A percentile compares a stretch with the other conserved stretches of the same genome.
These are phyloP conservation scores for Adelognathus sp. DNA, from an alignment of 2,888 invertebrate genomes.

Conservation along the genomic window DNA sequence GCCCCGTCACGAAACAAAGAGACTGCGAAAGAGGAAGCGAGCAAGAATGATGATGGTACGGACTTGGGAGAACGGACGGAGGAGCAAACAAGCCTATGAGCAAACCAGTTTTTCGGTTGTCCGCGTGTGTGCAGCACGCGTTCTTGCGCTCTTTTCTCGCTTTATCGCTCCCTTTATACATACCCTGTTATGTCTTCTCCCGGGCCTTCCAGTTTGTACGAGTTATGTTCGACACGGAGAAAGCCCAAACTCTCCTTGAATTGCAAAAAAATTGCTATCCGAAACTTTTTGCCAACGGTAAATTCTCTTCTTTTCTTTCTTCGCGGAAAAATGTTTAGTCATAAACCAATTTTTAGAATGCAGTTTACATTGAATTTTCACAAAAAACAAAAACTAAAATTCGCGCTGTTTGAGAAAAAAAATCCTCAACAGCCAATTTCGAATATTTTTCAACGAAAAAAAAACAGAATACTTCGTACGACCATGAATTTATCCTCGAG, in stretches of 20 bases:
- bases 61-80: neutral
- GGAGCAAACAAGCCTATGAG: neutral
- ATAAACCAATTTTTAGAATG: no score
- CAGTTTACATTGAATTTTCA: no score
- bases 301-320: neutral
- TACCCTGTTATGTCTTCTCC: neutral
- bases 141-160: conserved; percentile 26
- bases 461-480: no score
- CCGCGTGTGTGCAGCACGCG: conserved; percentile 29
- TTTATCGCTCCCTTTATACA: conserved; percentile 22
- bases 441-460: no score
- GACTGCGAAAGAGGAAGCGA: conserved; percentile 22
- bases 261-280: neutral
- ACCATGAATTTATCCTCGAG: no score
- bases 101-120: conserved; percentile 58
- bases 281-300: neutral
- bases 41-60: conserved; percentile 18
- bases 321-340: neutral
- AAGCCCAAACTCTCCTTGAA: neutral
- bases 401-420: no score
- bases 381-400: no score
- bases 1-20: conserved; percentile 35
- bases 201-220: neutral
- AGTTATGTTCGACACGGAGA: conserved; percentile 1
- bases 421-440: no score